These are phyloP conservation scores for Dallia pectoralis DNA, from an alignment of 2,797 vertebrate species.

Conservation along the genomic window DNA sequence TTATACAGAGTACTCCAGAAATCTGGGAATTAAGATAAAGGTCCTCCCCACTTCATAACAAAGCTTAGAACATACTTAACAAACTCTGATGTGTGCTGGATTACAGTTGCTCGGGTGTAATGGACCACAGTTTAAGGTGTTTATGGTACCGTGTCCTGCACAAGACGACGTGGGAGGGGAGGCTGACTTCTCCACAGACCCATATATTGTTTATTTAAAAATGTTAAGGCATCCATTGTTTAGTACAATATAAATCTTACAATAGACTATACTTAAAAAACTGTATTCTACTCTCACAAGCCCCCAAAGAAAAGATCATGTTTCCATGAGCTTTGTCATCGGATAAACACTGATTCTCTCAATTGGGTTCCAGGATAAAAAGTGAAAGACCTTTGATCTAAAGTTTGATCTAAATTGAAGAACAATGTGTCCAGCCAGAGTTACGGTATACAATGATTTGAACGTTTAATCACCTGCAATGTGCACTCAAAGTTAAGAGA, in stretches of 20 bases:
- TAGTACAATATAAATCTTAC: background rate
- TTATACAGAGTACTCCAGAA: background rate
- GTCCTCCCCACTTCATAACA: constrained; percentile 9
- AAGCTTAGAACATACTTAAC: background rate
- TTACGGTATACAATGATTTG: too few species aligned
- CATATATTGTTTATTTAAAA: background rate
- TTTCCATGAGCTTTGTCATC: too few species aligned
- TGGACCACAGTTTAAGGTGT: constrained; percentile 1
- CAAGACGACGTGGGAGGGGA: background rate
- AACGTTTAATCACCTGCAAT: too few species aligned
- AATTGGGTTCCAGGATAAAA: too few species aligned
- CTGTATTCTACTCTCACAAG: too few species aligned
- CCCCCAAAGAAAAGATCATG: too few species aligned
- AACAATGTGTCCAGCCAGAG: too few species aligned
- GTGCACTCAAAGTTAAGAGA: too few species aligned
- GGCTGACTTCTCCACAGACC: background rate
- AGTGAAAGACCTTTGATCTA: too few species aligned
- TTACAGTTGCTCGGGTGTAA: background rate
- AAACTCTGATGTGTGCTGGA: background rate
- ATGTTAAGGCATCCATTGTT: background rate
- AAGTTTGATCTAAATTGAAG: too few species aligned
- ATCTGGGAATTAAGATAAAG: background rate
- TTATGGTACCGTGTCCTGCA: background rate
- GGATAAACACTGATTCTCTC: too few species aligned
- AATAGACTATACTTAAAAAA: background rate